Evolutionary conservation across 1,140 invertebrate species (phyloP), one percentile per base, ranked within the genome.

Genomic region (Drosophila sp.): DNA sequence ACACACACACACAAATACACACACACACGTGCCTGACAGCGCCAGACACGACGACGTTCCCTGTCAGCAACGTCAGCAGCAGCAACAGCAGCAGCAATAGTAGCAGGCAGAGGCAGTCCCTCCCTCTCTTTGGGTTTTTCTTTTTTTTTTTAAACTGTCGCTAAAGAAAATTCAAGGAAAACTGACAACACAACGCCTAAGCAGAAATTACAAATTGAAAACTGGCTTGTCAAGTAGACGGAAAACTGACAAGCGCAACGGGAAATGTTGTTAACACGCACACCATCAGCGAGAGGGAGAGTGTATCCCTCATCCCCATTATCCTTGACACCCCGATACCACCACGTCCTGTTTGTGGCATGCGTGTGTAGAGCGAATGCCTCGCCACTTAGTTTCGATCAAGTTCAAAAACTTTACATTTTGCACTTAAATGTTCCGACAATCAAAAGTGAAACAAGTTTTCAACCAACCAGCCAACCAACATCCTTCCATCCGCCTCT

Each of bases 401-500:
- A 85, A 86, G 60, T 72, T 76, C 73, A n/a, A 60, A 47, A 87
- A 87, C 72, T 86, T 83, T 79, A 69, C 67, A 87, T 82, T 79
- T 62, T 81, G 74, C 83, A 86, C 81, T 84, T 80, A 86, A 86
- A 79, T 75, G 79, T 68, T 50, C 75, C 75, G 69, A 73, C 83
- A 87, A 83, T 86, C 84, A 86, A 83, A 89, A 86, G 83, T 67
- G 61, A 79, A 81, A 63, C 79, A 87, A 87, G 65, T 86, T 76
- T 76, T 69, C 17, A 17, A 17, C 17, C 17, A 17, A 17, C 17
- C 17, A 17, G 17, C 17, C 17, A 17, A 35, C 66, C 55, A 57
- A 57, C 30, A 57, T 33, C 30, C 11, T 30, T 7, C 17, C 17
- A 47, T 41, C 11, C 11, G 3, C n/a, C n/a, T 11, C 3, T 1